A percentile compares a stretch with the other conserved stretches of the same genome.
These are phyloP conservation scores for Amphipyra tragopoginis DNA, from an alignment of 2,888 invertebrate genomes.

Conservation along the genomic window DNA sequence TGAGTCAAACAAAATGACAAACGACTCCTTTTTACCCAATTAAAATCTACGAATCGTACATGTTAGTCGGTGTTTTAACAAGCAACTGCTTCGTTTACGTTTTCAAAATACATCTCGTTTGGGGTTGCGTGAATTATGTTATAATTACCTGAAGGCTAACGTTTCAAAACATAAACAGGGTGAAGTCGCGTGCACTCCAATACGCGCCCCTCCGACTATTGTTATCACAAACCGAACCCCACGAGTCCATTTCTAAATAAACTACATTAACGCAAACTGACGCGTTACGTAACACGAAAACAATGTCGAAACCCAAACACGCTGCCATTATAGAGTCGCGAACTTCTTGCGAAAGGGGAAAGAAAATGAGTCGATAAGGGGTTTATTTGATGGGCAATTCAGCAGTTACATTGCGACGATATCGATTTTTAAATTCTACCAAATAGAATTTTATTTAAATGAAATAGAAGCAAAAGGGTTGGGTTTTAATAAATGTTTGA, in stretches of 20 bases:
- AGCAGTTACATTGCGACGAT: conserved; percentile 62
- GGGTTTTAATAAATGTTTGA: conserved; percentile 43
- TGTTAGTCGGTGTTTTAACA: conserved; percentile 42
- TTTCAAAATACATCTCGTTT: conserved; percentile 19
- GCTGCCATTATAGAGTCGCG: conserved; percentile 52
- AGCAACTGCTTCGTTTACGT: conserved; percentile 21
- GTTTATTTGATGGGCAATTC: conserved; percentile 71
- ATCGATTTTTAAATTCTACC: conserved; percentile 67
- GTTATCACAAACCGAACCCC: conserved; percentile 62
- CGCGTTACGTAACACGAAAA: conserved; percentile 64
- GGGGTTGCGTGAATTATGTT: conserved; percentile 65
- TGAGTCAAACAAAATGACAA: conserved; percentile 62
- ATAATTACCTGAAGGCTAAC: conserved; percentile 68
- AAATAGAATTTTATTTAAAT: conserved; percentile 67
- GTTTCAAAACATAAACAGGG: conserved; percentile 62
- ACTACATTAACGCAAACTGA: conserved; percentile 60
- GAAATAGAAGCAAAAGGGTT: conserved; percentile 54
- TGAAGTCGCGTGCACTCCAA: conserved; percentile 67
- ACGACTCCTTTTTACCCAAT: conserved; percentile 61
- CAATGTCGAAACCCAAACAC: conserved; percentile 60
- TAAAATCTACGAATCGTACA: conserved; percentile 53
- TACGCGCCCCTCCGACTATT: conserved; percentile 62
- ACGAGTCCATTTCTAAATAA: conserved; percentile 51
- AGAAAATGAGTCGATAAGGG: conserved; percentile 75
- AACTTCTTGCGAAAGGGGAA: conserved; percentile 65